A percentile compares a stretch with the other conserved stretches of the same genome.
These are phyloP conservation scores for Drosophila testacea DNA, from an alignment of 2,888 invertebrate genomes.

Conservation along the genomic window DNA sequence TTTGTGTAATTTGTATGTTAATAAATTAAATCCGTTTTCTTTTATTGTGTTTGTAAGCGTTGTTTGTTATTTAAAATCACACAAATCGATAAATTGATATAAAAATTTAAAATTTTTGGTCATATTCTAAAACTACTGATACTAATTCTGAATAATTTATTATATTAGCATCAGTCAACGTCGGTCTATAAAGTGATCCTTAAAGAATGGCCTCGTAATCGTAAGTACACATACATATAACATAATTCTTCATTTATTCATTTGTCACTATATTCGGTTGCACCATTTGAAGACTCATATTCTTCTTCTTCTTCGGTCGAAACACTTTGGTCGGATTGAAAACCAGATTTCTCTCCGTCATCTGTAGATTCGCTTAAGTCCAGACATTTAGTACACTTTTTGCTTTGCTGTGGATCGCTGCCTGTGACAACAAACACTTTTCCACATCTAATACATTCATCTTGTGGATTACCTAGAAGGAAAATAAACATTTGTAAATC, in stretches of 20 bases:
- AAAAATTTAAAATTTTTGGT: slow-evolving; percentile 59
- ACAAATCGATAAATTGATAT: slow-evolving; percentile 38
- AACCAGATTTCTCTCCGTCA: slow-evolving; percentile 72
- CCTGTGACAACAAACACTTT: slow-evolving; percentile 86
- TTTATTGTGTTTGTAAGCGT: slow-evolving; percentile 46
- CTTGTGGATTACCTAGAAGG: slow-evolving; percentile 87
- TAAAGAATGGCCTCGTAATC: slow-evolving; percentile 39
- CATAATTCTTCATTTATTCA: slow-evolving; percentile 31
- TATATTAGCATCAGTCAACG: slow-evolving; percentile 36
- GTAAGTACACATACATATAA: slow-evolving; percentile 18
- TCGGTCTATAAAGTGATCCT: slow-evolving; percentile 28
- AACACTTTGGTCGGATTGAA: slow-evolving; percentile 80
- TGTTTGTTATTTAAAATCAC: slow-evolving; percentile 44
- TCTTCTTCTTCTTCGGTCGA: slow-evolving; percentile 70
- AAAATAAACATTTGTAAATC: not conserved
- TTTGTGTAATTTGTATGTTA: slow-evolving; percentile 25
- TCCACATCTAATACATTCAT: slow-evolving; percentile 87
- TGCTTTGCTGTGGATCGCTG: slow-evolving; percentile 76
- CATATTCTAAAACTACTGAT: slow-evolving; percentile 43
- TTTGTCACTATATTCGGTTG: slow-evolving; percentile 81
- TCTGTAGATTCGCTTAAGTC: slow-evolving; percentile 67
- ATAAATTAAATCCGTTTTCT: slow-evolving; percentile 43
- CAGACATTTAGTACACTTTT: slow-evolving; percentile 83
- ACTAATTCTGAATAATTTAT: slow-evolving; percentile 42
- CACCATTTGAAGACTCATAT: slow-evolving; percentile 81